These are phyloP conservation scores for Neoseiulus cucumeris DNA, from an alignment of 1,140 invertebrate species.

Conservation along the genomic window DNA sequence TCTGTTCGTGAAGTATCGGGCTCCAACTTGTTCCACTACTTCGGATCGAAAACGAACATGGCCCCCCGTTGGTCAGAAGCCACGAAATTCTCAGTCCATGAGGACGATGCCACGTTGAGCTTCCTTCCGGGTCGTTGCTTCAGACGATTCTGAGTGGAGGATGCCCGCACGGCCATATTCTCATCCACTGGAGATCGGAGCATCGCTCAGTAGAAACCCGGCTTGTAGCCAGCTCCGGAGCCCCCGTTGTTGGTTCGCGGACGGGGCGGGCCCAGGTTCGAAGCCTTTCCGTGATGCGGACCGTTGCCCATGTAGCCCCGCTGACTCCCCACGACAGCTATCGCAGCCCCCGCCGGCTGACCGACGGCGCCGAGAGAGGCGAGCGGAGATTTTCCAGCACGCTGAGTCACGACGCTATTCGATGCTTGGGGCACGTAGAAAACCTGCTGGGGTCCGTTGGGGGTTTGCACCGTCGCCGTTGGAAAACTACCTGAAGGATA, in stretches of 20 bases:
- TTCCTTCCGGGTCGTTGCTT: too few species aligned
- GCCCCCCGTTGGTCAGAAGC: too few species aligned
- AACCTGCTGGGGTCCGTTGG: slow-evolving; percentile 11
- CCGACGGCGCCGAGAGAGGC: neutral
- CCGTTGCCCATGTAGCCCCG: too few species aligned
- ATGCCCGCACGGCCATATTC: too few species aligned
- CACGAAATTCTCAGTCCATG: too few species aligned
- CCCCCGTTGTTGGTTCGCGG: neutral
- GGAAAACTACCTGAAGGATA: neutral
- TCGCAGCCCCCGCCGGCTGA: neutral
- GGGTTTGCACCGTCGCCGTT: slow-evolving; percentile 3
- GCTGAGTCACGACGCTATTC: neutral
- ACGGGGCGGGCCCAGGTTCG: neutral
- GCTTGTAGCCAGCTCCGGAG: neutral
- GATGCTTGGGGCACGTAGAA: slow-evolving; percentile 6
- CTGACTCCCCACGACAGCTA: neutral
- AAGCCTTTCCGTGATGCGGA: neutral
- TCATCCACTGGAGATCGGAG: too few species aligned
- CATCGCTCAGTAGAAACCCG: neutral
- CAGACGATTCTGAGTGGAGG: neutral
- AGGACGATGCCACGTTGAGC: too few species aligned
- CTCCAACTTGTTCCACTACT: too few species aligned
- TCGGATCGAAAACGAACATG: too few species aligned
- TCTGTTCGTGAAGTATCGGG: too few species aligned
- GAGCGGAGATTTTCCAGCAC: neutral